A percentile compares a stretch with the other conserved stretches of the same genome.
phyloP scores from a whole-genome alignment of 2,888 invertebrate genomes.

The Acanthosepion lycidas region DNA sequence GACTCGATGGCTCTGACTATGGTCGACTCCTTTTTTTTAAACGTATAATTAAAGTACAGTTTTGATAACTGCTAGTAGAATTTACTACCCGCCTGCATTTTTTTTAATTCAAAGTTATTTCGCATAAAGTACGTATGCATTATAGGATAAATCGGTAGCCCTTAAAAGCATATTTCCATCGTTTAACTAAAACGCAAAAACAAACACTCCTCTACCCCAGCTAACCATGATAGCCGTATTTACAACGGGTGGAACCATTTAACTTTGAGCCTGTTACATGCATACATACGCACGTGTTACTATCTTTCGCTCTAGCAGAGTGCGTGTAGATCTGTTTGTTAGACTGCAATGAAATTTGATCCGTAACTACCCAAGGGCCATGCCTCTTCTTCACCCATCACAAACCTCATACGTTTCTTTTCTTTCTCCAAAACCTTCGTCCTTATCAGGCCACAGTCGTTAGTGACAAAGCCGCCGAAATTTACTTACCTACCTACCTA shows the following conservation, averaged over 20 bases:
- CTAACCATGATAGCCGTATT: background rate
- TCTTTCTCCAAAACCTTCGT: background rate
- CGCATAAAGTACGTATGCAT: too few species aligned
- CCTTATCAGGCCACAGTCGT: conserved; percentile 33
- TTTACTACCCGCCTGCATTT: too few species aligned
- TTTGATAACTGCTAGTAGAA: too few species aligned
- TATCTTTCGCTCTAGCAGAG: background rate
- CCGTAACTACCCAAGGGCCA: background rate
- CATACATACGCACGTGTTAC: background rate
- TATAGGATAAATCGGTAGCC: too few species aligned
- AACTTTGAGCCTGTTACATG: background rate
- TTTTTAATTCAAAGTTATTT: too few species aligned
- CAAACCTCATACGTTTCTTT: background rate
- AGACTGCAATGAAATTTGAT: background rate
- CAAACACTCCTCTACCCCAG: background rate
- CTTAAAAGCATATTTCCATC: background rate
- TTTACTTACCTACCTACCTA: background rate
- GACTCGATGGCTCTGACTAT: too few species aligned
- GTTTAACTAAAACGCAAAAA: background rate
- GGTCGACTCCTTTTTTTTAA: too few species aligned
- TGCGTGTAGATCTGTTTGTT: background rate
- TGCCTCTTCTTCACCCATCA: background rate
- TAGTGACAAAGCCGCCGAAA: background rate
- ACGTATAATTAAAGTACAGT: too few species aligned
- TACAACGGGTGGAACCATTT: background rate